Conservation (phyloP, 2,113 vertebrate genomes). For the Odontesthes bonariensis region DNA sequence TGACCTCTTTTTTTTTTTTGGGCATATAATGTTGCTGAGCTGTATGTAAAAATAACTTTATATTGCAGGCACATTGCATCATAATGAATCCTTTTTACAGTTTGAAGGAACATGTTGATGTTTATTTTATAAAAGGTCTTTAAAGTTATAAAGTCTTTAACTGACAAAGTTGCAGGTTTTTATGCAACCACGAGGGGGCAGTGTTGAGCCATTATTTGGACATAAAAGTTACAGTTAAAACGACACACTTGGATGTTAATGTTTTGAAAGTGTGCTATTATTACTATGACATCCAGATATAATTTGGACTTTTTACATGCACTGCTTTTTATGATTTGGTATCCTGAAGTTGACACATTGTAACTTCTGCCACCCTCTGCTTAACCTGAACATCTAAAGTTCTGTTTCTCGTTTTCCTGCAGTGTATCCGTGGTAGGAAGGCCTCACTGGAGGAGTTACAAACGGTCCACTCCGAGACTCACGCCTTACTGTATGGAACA, state of each 20-base stretch:
- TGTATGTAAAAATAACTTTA: too few species aligned
- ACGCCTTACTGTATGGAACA: constrained; percentile 94
- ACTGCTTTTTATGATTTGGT: too few species aligned
- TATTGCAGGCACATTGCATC: too few species aligned
- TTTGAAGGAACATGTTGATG: too few species aligned
- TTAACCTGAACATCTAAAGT: neutral
- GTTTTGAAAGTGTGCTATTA: constrained; percentile 12
- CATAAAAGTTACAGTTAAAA: too few species aligned
- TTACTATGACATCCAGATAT: neutral
- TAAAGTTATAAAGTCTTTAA: neutral
- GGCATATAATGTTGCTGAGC: too few species aligned
- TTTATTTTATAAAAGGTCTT: too few species aligned
- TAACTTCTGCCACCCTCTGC: neutral
- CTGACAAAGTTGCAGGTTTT: constrained; percentile 14
- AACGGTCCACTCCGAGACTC: constrained; percentile 93
- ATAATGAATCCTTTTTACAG: too few species aligned
- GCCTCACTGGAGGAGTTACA: constrained; percentile 96
- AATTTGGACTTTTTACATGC: constrained; percentile 8
- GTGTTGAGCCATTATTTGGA: constrained; percentile 43
- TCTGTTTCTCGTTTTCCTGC: constrained; percentile 10
- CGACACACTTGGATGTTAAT: neutral
- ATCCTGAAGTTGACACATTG: neutral
- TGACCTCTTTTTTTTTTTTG: too few species aligned
- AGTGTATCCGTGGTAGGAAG: constrained; percentile 96
- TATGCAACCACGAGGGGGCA: constrained; percentile 69